Percentiles rank a stretch among this genome's conserved stretches.
These are phyloP conservation scores for Myotis findleyi DNA, from an alignment of 2,797 vertebrate species.

Conservation along the genomic window DNA sequence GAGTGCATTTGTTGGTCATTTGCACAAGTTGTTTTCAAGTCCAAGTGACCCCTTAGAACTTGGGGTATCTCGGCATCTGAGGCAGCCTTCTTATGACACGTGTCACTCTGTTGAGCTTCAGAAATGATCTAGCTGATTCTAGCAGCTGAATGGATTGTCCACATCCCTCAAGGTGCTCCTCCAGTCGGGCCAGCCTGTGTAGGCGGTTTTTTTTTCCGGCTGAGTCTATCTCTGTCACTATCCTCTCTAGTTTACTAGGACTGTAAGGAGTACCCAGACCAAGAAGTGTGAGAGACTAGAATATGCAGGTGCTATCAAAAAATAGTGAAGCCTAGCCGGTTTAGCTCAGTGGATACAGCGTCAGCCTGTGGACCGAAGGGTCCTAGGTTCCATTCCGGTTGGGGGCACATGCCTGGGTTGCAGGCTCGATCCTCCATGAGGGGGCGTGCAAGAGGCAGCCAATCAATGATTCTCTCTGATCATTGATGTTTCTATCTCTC, in stretches of 20 bases:
- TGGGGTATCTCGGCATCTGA: neutral
- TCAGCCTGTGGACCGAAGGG: too few species aligned
- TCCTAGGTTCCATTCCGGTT: too few species aligned
- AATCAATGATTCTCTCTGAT: too few species aligned
- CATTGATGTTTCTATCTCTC: too few species aligned
- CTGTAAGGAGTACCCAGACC: neutral
- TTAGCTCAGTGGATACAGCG: too few species aligned
- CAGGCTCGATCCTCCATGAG: too few species aligned
- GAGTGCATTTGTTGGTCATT: neutral
- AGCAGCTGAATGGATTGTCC: neutral
- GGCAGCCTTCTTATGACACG: too few species aligned
- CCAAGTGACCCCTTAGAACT: too few species aligned
- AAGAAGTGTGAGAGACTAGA: neutral
- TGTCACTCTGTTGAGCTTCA: neutral
- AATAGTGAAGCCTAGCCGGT: neutral
- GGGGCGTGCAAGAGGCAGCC: too few species aligned
- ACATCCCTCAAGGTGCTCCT: neutral
- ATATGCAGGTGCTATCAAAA: too few species aligned
- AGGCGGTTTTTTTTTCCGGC: neutral
- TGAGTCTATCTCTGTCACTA: neutral
- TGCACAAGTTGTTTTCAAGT: neutral
- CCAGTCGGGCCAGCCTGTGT: fast-evolving
- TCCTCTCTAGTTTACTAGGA: neutral
- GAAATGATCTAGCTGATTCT: neutral
- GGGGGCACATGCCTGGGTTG: too few species aligned